Base-by-base conservation (phyloP, 2,797 vertebrate species). In the Chrosomus eos region DNA sequence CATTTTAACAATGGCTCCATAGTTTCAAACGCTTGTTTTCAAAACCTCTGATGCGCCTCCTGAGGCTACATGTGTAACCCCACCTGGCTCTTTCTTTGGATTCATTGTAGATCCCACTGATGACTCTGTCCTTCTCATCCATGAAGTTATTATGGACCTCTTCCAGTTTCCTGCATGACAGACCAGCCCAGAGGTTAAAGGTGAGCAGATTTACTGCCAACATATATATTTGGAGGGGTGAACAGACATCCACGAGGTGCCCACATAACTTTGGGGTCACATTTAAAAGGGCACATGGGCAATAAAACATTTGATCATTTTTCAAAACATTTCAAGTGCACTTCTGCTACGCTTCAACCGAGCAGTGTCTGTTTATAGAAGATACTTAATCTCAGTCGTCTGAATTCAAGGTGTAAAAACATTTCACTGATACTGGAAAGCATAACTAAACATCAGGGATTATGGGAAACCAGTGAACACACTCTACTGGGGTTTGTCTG, bases 31-130 rank as follows among this genome's bases (percentile, higher is more conserved):
- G 58, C 23, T 38, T 74, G 71, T 64, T 38, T 82, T 66, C 13
- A 73, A 72, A 82, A n/a, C 62, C n/a, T 78, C 62, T 45, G 51
- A 84, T 84, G 48, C 26, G 66, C 48, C 43, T 51, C 55, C 40
- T 33, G 26, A 71, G 48, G 79, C 28, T 31, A 53, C 43, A 83
- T 13, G 18, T 40, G 72, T 19, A 81, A 60, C 53, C 93, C 92
- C 87, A 98, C 97, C 95, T 97, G 87, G 96, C 96, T 83, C 92
- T 92, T 72, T 96, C 95, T 92, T 96, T 97, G 43, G 93, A 93
- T 14, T 97, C 94, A 0, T 96, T 96, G 91, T 98, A 97, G 86
- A 98, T 95, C 86, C 96, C 90, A 3, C 91, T 94, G 86, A 98
- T 96, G 84, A 89, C 76, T 76, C 92, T 86, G 77, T 97, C 96